Evolutionary conservation across 2,888 invertebrate species (phyloP).

Genomic region (Luperina testacea): DNA sequence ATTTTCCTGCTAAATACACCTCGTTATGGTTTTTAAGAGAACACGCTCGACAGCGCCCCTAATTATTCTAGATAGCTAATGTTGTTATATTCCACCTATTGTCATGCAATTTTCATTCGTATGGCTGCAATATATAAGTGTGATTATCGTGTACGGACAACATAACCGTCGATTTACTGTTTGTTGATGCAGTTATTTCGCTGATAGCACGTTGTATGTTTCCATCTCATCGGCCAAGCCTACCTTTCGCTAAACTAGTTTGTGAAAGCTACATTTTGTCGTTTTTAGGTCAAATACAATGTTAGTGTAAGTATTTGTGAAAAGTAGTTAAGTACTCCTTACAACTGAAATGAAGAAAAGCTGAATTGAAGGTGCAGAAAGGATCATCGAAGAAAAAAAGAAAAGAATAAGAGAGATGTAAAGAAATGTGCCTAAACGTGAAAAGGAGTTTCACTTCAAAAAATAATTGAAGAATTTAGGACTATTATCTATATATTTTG

Average conservation of each 20-base stretch:
- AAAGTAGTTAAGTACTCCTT: too few species aligned
- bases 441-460: neutral
- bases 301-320: neutral
- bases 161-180: slow-evolving; percentile 43
- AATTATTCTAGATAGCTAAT: slow-evolving; percentile 46
- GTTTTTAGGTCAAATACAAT: slow-evolving; percentile 21
- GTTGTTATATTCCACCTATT: slow-evolving; percentile 14
- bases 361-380: neutral
- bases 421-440: neutral
- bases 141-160: slow-evolving; percentile 13
- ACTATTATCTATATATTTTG: neutral
- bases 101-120: slow-evolving; percentile 35
- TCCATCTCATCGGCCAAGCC: slow-evolving; percentile 41
- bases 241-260: slow-evolving; percentile 22
- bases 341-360: neutral
- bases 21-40: slow-evolving; percentile 52
- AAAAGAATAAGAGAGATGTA: neutral
- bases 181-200: slow-evolving; percentile 55
- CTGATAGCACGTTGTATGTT: slow-evolving; percentile 36
- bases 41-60: slow-evolving; percentile 27
- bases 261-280: slow-evolving; percentile 17
- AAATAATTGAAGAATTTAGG: neutral
- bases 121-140: neutral
- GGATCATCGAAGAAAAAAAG: too few species aligned
- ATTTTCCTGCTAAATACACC: slow-evolving; percentile 28